Percentiles rank a stretch among this genome's conserved stretches.
These are phyloP conservation scores for Chaetodon auriga DNA, from an alignment of 2,113 vertebrate genomes.

Conservation along the genomic window DNA sequence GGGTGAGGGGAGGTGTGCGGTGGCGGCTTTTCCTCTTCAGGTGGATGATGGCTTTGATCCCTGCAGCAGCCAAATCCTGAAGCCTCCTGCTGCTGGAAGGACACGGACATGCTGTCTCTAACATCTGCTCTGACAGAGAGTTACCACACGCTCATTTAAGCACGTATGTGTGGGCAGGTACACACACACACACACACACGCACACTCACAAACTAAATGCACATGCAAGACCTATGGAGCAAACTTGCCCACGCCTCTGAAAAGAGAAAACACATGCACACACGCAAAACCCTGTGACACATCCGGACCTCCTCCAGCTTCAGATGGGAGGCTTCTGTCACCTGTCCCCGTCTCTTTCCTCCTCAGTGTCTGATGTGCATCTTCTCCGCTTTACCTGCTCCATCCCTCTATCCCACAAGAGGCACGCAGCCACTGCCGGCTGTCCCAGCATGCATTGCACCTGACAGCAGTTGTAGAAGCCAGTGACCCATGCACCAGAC, in stretches of 20 bases:
- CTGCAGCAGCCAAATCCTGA: slow-evolving; percentile 54
- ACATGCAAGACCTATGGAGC: slow-evolving; percentile 33
- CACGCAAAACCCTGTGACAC: slow-evolving; percentile 51
- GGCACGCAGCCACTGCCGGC: slow-evolving; percentile 24
- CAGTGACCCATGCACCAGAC: slow-evolving; percentile 39
- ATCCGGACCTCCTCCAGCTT: slow-evolving; percentile 64
- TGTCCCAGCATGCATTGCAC: slow-evolving; percentile 50
- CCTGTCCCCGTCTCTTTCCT: slow-evolving; percentile 20
- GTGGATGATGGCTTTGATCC: slow-evolving; percentile 69
- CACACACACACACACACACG: slow-evolving; percentile 9
- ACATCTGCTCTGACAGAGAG: slow-evolving; percentile 65
- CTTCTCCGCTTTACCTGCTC: slow-evolving; percentile 36
- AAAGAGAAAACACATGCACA: slow-evolving; percentile 54
- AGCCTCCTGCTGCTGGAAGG: slow-evolving; percentile 51
- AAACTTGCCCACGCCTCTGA: slow-evolving; percentile 65
- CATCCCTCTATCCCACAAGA: slow-evolving; percentile 31
- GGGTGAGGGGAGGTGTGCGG: neutral
- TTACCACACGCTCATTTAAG: slow-evolving; percentile 26
- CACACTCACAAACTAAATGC: slow-evolving; percentile 18
- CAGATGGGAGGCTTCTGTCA: slow-evolving; percentile 46
- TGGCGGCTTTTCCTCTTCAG: slow-evolving; percentile 52
- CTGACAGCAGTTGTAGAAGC: slow-evolving; percentile 44
- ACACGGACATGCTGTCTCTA: slow-evolving; percentile 48
- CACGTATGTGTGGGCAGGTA: slow-evolving; percentile 25
- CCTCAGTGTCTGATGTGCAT: slow-evolving; percentile 30